A percentile compares a stretch with the other conserved stretches of the same genome.
These are phyloP conservation scores for Agrotis exclamationis DNA, from an alignment of 2,888 invertebrate species.

Conservation along the genomic window DNA sequence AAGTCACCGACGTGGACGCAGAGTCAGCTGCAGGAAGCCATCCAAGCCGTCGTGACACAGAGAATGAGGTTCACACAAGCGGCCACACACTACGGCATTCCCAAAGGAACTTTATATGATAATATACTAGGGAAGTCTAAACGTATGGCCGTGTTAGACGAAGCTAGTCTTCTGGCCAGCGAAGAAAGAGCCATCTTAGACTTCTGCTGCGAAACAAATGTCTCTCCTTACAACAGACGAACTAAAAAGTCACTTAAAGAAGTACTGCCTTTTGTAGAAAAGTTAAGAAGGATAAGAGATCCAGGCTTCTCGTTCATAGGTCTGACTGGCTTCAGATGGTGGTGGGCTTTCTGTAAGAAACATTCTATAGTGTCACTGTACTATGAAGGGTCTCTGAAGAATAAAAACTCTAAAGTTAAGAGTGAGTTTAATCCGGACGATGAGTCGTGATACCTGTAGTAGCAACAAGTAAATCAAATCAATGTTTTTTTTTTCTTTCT, in stretches of 20 bases:
- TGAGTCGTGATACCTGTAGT: constrained; percentile 64
- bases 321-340: constrained; percentile 95
- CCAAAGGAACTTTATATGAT: constrained; percentile 95
- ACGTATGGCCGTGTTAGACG: constrained; percentile 94
- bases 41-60: constrained; percentile 94
- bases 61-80: constrained; percentile 95
- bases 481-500: too few species aligned
- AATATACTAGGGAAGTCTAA: constrained; percentile 95
- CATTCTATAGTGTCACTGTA: constrained; percentile 93
- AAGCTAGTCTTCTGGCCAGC: constrained; percentile 91
- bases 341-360: constrained; percentile 96
- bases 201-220: constrained; percentile 94
- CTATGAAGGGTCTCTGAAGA: constrained; percentile 74
- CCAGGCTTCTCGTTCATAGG: constrained; percentile 93
- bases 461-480: not conserved
- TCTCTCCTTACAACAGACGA: constrained; percentile 93
- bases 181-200: constrained; percentile 93
- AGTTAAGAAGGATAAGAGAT: constrained; percentile 90
- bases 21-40: constrained; percentile 94
- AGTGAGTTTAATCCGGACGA: constrained; percentile 73
- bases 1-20: constrained; percentile 95
- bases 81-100: constrained; percentile 93
- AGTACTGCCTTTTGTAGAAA: constrained; percentile 93
- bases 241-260: constrained; percentile 93
- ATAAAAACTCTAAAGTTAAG: constrained; percentile 72